phyloP scores from a whole-genome alignment of 1,140 invertebrate genomes.

The Zaprionus inermis region DNA sequence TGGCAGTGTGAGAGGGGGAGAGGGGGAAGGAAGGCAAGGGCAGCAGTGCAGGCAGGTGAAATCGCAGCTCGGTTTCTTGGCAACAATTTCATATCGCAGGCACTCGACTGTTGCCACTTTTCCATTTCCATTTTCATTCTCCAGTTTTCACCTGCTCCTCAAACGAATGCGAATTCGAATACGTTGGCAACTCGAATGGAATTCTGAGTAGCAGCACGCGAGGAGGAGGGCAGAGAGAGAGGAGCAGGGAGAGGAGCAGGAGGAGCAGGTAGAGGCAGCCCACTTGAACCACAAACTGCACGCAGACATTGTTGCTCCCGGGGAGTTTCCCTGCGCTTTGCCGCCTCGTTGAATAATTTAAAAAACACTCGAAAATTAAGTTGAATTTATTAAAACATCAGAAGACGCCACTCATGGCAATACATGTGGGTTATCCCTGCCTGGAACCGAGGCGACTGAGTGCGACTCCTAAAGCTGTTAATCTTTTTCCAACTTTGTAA shows the following conservation, averaged over 20 bases:
- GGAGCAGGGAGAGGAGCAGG: constrained; percentile 8
- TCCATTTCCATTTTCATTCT: constrained; percentile 22
- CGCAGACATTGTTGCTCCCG: constrained; percentile 50
- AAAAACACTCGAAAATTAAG: constrained; percentile 58
- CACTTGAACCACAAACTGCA: constrained; percentile 70
- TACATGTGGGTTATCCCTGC: constrained; percentile 2
- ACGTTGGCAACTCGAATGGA: constrained; percentile 42
- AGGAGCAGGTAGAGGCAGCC: constrained; percentile 5
- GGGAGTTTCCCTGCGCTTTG: constrained; percentile 1
- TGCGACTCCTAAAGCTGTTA: constrained; percentile 59
- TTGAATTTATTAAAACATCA: constrained; percentile 62
- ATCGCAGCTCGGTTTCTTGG: constrained; percentile 54
- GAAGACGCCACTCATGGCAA: constrained; percentile 4
- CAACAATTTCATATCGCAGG: constrained; percentile 66
- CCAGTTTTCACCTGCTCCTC: constrained; percentile 33
- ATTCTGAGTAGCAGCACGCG: constrained; percentile 47
- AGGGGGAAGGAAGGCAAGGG: constrained; percentile 10
- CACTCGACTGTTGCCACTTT: constrained; percentile 50
- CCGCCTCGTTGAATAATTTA: constrained; percentile 55
- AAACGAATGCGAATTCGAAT: neutral
- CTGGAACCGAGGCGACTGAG: constrained; percentile 2
- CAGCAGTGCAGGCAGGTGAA: constrained; percentile 18
- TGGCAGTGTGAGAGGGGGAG: constrained; percentile 29
- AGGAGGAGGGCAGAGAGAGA: constrained; percentile 26
- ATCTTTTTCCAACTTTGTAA: constrained; percentile 72